Conservation (phyloP, 2,888 invertebrate species). For the Ochropleura plecta region DNA sequence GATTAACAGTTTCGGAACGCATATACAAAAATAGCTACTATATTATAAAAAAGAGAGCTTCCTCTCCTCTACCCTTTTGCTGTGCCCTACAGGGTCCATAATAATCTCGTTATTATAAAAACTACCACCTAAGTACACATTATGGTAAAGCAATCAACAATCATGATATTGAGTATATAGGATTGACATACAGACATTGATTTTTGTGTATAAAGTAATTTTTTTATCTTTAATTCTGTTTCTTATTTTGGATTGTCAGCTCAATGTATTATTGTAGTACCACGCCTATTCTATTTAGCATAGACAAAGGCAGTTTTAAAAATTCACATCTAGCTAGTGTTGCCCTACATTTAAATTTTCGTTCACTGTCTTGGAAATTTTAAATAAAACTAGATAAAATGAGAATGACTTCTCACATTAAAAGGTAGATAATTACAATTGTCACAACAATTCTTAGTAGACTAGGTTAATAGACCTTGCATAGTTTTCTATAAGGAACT, state of each 20-base stretch:
- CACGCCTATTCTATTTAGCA: background rate
- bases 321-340: background rate
- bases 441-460: constrained; percentile 5
- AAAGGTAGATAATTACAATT: constrained; percentile 1
- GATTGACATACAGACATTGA: no score
- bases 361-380: background rate
- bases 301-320: background rate
- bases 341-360: background rate
- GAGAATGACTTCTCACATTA: background rate
- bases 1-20: no score
- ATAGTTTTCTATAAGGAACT: constrained; percentile 48
- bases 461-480: constrained; percentile 33
- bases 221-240: background rate
- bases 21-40: no score
- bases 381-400: background rate
- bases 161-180: no score
- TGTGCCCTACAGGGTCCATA: no score
- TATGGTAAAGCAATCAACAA: no score
- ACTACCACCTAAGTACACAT: no score
- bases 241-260: background rate
- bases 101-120: no score
- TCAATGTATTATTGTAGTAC: background rate
- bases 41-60: no score
- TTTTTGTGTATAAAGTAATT: no score
- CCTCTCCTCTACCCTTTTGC: no score